Evolutionary conservation across 2,797 vertebrate species (phyloP).

Genomic region (Dallia pectoralis): DNA sequence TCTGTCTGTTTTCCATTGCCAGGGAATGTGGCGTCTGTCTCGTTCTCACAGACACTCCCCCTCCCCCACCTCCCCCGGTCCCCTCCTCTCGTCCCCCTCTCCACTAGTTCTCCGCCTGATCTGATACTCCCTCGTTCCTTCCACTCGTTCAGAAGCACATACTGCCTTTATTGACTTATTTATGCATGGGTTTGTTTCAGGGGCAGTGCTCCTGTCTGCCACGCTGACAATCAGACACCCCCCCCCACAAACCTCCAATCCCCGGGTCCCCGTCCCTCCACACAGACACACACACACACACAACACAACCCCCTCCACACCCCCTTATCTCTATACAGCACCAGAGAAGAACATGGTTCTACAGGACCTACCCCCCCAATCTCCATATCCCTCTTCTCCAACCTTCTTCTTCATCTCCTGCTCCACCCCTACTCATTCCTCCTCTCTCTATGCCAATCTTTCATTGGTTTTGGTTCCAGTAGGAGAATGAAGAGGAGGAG

Average conservation of each 20-base stretch:
- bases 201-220: slow-evolving; percentile 68
- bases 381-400: slow-evolving; percentile 30
- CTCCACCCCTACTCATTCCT: slow-evolving; percentile 23
- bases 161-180: slow-evolving; percentile 72
- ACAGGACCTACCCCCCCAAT: slow-evolving; percentile 39
- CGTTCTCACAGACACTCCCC: slow-evolving; percentile 63
- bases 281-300: slow-evolving; percentile 19
- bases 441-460: slow-evolving; percentile 34
- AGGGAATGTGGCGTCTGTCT: slow-evolving; percentile 72
- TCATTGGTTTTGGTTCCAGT: slow-evolving; percentile 26
- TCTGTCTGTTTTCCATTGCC: slow-evolving; percentile 69
- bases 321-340: slow-evolving; percentile 26
- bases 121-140: slow-evolving; percentile 22
- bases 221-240: slow-evolving; percentile 62
- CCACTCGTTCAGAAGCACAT: slow-evolving; percentile 26
- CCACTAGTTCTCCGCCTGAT: neutral
- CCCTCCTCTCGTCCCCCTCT: neutral
- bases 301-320: slow-evolving; percentile 13
- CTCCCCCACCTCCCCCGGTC: neutral
- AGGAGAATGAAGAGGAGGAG: slow-evolving; percentile 46
- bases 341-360: slow-evolving; percentile 48
- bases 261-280: neutral
- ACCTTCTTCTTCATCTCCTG: slow-evolving; percentile 11
- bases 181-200: slow-evolving; percentile 73
- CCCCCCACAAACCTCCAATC: slow-evolving; percentile 50